Percentiles rank a stretch among this genome's conserved stretches.
These are phyloP conservation scores for Raja brachyura DNA, from an alignment of 2,113 vertebrate genomes.

Conservation along the genomic window DNA sequence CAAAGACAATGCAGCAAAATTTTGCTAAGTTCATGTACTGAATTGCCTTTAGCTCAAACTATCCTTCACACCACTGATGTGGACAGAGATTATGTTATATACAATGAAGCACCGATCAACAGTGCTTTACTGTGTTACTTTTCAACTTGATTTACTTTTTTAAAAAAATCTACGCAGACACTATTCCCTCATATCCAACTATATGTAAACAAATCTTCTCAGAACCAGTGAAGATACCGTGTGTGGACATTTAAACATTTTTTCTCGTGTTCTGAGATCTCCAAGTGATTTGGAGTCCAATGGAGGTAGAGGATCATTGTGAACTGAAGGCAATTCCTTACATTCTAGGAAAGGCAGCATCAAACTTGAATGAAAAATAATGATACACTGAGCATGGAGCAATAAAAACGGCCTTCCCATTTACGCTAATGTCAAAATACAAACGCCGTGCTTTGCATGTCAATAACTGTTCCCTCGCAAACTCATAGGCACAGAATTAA, in stretches of 20 bases:
- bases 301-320: constrained; percentile 69
- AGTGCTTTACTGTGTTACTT: constrained; percentile 63
- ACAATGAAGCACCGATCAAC: constrained; percentile 94
- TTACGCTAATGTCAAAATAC: constrained; percentile 63
- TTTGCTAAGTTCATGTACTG: constrained; percentile 83
- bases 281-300: constrained; percentile 26
- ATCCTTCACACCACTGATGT: constrained; percentile 68
- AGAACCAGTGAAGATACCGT: constrained; percentile 42
- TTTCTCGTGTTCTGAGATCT: constrained; percentile 28
- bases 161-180: constrained; percentile 64
- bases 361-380: constrained; percentile 82
- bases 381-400: constrained; percentile 91
- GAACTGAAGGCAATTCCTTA: constrained; percentile 94
- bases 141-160: constrained; percentile 55
- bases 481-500: constrained; percentile 71
- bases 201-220: constrained; percentile 39
- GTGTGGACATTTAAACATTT: constrained; percentile 34
- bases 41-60: constrained; percentile 84
- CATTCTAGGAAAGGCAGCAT: constrained; percentile 94
- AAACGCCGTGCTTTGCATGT: constrained; percentile 74
- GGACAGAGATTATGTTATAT: constrained; percentile 68
- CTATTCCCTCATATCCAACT: constrained; percentile 52
- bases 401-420: constrained; percentile 65
- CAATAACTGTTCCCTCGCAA: constrained; percentile 69
- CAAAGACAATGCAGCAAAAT: constrained; percentile 82